Conservation (phyloP, 2,888 invertebrate species). For the Drosophila neonasuta region DNA sequence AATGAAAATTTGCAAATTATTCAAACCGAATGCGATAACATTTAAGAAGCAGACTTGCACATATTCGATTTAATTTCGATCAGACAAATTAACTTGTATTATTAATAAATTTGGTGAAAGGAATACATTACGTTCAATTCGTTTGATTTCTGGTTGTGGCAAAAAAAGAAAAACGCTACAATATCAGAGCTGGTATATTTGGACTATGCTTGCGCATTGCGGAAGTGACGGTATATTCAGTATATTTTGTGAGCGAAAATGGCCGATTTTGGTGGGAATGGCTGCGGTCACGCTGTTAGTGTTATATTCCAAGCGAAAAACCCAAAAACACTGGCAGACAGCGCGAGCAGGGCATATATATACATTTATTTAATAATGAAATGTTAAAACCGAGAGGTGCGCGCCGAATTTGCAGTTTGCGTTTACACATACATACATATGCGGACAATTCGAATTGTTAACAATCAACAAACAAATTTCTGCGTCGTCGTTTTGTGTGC, state of each 20-base stretch:
- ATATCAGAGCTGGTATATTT: background rate
- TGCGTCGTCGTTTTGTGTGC: slow-evolving; percentile 55
- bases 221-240: background rate
- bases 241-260: background rate
- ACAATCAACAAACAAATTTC: slow-evolving; percentile 51
- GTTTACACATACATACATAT: slow-evolving; percentile 5
- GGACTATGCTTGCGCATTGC: background rate
- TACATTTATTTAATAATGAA: slow-evolving; percentile 71
- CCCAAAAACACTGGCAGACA: slow-evolving; percentile 72
- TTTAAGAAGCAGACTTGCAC: no score
- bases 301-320: slow-evolving; percentile 73
- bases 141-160: no score
- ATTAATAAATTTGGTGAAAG: no score
- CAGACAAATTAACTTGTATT: no score
- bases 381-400: slow-evolving; percentile 69
- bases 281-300: slow-evolving; percentile 56
- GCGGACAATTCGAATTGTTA: slow-evolving; percentile 42
- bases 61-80: no score
- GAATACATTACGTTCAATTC: no score
- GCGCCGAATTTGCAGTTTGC: slow-evolving; percentile 62
- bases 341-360: slow-evolving; percentile 61
- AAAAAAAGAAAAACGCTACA: no score
- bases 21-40: no score
- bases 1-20: no score
- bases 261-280: slow-evolving; percentile 32